Evolutionary conservation across 2,797 vertebrate species (phyloP).

Genomic region (Phrynocephalus forsythii): DNA sequence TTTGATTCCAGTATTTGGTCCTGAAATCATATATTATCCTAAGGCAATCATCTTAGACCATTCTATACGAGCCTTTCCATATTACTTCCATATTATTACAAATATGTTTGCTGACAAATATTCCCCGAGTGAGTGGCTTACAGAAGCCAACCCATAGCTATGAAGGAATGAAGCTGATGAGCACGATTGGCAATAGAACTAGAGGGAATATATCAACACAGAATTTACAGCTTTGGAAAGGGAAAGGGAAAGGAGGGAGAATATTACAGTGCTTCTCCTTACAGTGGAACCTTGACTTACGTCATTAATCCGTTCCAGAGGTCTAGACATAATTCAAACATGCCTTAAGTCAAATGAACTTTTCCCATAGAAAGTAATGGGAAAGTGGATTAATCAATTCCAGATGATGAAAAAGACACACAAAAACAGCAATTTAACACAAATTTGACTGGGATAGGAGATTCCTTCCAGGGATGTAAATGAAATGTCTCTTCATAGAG

Average conservation of each 20-base stretch:
- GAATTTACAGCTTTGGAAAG: constrained; percentile 6
- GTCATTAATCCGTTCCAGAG: too few species aligned
- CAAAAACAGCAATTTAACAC: too few species aligned
- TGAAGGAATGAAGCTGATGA: constrained; percentile 54
- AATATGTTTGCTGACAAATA: constrained; percentile 70
- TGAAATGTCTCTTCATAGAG: too few species aligned
- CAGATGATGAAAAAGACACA: too few species aligned
- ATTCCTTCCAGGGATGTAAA: too few species aligned
- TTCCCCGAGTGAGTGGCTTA: constrained; percentile 38
- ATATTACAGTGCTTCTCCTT: background rate
- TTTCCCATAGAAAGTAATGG: too few species aligned
- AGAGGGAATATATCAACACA: constrained; percentile 45
- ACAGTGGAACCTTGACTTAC: too few species aligned
- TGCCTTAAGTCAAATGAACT: too few species aligned
- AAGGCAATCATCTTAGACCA: constrained; percentile 65
- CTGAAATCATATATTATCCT: constrained; percentile 71
- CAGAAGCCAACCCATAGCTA: constrained; percentile 57
- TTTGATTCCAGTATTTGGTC: constrained; percentile 74
- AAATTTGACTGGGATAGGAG: too few species aligned
- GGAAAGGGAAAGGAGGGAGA: background rate
- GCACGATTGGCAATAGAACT: constrained; percentile 44
- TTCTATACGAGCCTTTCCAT: constrained; percentile 54
- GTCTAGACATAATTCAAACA: too few species aligned
- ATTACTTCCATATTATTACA: constrained; percentile 45
- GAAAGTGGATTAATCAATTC: too few species aligned